phyloP scores from a whole-genome alignment of 2,888 invertebrate genomes.

The Itoplectis maculator region DNA sequence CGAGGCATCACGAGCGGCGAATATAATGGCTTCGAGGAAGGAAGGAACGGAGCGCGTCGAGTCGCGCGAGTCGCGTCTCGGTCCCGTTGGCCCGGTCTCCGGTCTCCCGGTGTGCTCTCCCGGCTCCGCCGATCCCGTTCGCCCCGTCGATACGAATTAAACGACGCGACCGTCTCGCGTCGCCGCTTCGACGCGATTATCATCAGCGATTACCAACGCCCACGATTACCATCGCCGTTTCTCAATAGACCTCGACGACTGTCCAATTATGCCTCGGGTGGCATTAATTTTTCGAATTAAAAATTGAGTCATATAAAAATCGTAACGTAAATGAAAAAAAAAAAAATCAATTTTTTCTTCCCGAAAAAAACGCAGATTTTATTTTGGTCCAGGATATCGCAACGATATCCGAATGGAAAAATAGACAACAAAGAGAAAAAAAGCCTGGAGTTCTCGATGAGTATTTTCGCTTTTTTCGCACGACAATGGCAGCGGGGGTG shows the following conservation, averaged over 20 bases:
- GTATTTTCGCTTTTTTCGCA: slow-evolving; percentile 9
- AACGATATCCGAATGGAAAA: not conserved
- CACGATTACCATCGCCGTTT: too few relatives aligned
- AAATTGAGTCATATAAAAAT: too few relatives aligned
- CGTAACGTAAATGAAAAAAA: too few relatives aligned
- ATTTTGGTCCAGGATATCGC: too few relatives aligned
- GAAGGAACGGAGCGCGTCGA: slow-evolving; percentile 45
- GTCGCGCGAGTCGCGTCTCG: slow-evolving; percentile 51
- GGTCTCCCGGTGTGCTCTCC: slow-evolving; percentile 31
- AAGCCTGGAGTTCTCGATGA: slow-evolving; percentile 11
- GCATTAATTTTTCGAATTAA: too few relatives aligned
- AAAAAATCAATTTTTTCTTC: too few relatives aligned
- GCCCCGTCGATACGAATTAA: slow-evolving; percentile 63
- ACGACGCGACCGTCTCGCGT: slow-evolving; percentile 58
- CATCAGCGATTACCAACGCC: too few relatives aligned
- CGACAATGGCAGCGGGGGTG: slow-evolving; percentile 30
- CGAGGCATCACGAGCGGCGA: too few relatives aligned
- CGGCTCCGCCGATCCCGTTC: slow-evolving; percentile 7
- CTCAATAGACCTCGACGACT: too few relatives aligned
- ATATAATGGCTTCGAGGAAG: slow-evolving; percentile 68
- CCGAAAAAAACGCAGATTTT: too few relatives aligned
- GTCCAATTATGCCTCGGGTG: too few relatives aligned
- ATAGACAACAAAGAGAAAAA: not conserved
- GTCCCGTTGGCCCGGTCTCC: slow-evolving; percentile 51
- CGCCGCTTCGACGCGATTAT: too few relatives aligned